phyloP scores from a whole-genome alignment of 92 coral and sea anemone species.

The Parazoanthus swiftii region DNA sequence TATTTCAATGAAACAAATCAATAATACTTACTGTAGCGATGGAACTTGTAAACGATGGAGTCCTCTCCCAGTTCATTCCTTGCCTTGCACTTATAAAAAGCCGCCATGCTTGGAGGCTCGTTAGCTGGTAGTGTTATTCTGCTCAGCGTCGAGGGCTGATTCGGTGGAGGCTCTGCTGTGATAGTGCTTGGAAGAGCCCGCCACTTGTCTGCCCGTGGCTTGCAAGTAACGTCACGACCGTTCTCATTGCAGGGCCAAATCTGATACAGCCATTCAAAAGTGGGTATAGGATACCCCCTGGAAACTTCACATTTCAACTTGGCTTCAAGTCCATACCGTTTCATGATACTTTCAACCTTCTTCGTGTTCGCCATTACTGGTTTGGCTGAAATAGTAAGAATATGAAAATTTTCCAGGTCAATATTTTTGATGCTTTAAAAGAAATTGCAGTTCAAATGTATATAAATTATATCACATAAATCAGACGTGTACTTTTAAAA shows the following conservation, averaged over 20 bases:
- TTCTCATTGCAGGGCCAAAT: conserved; percentile 22
- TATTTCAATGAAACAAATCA: no score
- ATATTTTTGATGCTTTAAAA: no score
- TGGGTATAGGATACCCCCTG: conserved; percentile 26
- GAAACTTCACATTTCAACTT: background rate
- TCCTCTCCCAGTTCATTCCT: conserved; percentile 22
- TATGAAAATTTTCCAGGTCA: no score
- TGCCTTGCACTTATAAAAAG: conserved; percentile 30
- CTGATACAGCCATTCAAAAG: conserved; percentile 20
- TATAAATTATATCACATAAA: no score
- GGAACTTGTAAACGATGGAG: conserved; percentile 6
- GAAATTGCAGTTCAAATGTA: no score
- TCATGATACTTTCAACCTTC: background rate
- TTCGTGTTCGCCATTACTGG: background rate
- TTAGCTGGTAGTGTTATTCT: conserved; percentile 26
- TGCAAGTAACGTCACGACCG: conserved; percentile 2
- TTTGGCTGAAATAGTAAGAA: background rate
- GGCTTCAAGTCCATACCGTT: background rate
- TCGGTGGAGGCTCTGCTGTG: background rate
- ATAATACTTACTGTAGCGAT: conserved; percentile 16
- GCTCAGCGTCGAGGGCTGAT: conserved; percentile 4
- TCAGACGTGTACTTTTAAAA: no score
- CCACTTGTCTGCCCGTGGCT: conserved; percentile 23
- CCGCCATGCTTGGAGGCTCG: conserved; percentile 23
- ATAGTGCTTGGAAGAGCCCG: background rate